Conservation (phyloP, 2,888 invertebrate species). For the Scaptomyza reducta region DNA sequence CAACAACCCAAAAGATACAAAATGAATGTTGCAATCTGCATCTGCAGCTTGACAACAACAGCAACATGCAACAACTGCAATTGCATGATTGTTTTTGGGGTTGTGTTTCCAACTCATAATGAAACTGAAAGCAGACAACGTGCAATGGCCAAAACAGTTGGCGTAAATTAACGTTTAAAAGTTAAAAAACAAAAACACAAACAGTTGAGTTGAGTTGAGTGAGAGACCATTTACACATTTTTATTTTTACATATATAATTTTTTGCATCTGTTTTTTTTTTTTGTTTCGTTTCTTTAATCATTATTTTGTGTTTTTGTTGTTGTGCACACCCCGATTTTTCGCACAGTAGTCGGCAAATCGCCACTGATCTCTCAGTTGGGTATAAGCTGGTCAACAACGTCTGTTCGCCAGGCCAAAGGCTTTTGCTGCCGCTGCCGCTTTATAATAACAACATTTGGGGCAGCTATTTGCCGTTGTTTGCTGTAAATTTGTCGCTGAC, state of each 20-base stretch:
- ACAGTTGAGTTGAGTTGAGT: conserved; percentile 21
- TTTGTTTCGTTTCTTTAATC: conserved; percentile 2
- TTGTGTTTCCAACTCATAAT: conserved; percentile 61
- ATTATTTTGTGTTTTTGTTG: conserved; percentile 1
- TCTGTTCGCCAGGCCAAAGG: conserved; percentile 22
- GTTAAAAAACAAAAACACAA: neutral
- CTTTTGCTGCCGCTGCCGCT: conserved; percentile 7
- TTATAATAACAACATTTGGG: conserved; percentile 41
- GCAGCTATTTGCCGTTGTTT: conserved; percentile 5
- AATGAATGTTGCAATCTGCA: conserved; percentile 68
- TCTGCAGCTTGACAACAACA: conserved; percentile 33
- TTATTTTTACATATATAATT: conserved; percentile 5
- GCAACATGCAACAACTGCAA: conserved; percentile 20
- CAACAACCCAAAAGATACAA: conserved; percentile 58
- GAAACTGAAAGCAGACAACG: conserved; percentile 72
- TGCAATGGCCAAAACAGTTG: conserved; percentile 58
- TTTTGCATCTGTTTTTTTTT: conserved; percentile 30
- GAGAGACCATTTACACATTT: conserved; percentile 36
- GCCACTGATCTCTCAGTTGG: conserved; percentile 33
- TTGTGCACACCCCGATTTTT: conserved; percentile 46
- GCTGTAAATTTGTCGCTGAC: conserved; percentile 54
- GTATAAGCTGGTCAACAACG: conserved; percentile 29
- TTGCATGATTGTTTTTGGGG: conserved; percentile 70
- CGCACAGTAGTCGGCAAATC: conserved; percentile 53
- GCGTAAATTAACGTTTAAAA: conserved; percentile 74